Conservation (phyloP, 2,113 vertebrate species). For the Helogale parvula region DNA sequence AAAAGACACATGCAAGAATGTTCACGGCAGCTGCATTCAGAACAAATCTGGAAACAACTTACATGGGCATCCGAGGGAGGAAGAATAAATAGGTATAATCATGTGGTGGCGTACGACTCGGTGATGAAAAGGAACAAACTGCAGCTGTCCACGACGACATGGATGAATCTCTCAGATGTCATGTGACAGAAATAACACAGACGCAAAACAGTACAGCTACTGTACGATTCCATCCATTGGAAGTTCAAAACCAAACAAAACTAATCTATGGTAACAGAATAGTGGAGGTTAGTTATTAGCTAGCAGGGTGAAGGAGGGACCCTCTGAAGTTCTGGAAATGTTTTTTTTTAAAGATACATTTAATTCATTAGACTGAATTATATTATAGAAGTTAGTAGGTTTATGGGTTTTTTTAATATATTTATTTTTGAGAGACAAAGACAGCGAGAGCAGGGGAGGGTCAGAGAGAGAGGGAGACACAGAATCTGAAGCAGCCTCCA, state of each 20-base stretch:
- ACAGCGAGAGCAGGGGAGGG: too few relatives aligned
- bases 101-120: neutral
- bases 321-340: neutral
- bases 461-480: too few relatives aligned
- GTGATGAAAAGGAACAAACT: neutral
- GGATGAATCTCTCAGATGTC: neutral
- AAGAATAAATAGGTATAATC: neutral
- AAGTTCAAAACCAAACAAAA: neutral
- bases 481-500: too few relatives aligned
- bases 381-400: too few relatives aligned
- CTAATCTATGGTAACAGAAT: neutral
- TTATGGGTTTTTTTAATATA: too few relatives aligned
- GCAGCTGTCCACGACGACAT: accelerated
- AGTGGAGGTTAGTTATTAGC: neutral
- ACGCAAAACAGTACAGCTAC: neutral
- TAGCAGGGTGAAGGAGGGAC: neutral
- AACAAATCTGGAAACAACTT: neutral
- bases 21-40: neutral
- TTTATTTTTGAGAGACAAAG: too few relatives aligned
- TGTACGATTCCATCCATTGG: neutral
- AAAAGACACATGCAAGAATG: neutral
- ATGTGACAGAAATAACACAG: neutral
- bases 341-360: too few relatives aligned
- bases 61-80: neutral
- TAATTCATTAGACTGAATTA: too few relatives aligned